phyloP scores from a whole-genome alignment of 30 jellyfish, hydroid and myxozoan species.

The Sanderia malayensis region DNA sequence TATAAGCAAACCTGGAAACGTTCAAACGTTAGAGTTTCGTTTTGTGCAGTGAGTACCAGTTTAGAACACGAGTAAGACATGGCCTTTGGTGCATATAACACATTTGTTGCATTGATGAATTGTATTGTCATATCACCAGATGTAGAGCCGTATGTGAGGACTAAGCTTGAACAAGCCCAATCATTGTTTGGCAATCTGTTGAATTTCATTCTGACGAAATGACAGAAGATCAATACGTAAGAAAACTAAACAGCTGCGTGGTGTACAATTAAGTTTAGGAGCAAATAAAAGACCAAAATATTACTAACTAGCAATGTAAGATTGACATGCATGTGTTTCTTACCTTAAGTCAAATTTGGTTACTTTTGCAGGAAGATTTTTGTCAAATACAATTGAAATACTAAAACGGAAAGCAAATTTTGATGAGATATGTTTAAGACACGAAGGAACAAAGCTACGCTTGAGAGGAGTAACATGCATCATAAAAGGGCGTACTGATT shows the following conservation, averaged over 20 bases:
- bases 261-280: no score
- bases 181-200: slow-evolving; percentile 20
- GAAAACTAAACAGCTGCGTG: no score
- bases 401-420: slow-evolving; percentile 13
- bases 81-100: slow-evolving; percentile 27
- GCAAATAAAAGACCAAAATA: no score
- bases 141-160: slow-evolving; percentile 29
- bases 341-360: slow-evolving; percentile 53
- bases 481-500: no score
- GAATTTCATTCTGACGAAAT: slow-evolving; percentile 40
- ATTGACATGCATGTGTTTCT: no score
- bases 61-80: slow-evolving; percentile 49
- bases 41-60: neutral
- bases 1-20: slow-evolving; percentile 28
- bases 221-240: no score
- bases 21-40: slow-evolving; percentile 10
- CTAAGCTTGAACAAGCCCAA: slow-evolving; percentile 35
- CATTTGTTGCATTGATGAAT: slow-evolving; percentile 4
- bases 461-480: no score
- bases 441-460: no score
- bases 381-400: slow-evolving; percentile 23
- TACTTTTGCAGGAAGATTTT: slow-evolving; percentile 31
- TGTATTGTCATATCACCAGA: neutral
- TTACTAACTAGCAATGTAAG: no score
- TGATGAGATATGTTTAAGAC: no score